Evolutionary conservation across 2,888 invertebrate genomes (phyloP), one percentile per base, ranked within the genome.

Genomic region (Odontomyia ornata): DNA sequence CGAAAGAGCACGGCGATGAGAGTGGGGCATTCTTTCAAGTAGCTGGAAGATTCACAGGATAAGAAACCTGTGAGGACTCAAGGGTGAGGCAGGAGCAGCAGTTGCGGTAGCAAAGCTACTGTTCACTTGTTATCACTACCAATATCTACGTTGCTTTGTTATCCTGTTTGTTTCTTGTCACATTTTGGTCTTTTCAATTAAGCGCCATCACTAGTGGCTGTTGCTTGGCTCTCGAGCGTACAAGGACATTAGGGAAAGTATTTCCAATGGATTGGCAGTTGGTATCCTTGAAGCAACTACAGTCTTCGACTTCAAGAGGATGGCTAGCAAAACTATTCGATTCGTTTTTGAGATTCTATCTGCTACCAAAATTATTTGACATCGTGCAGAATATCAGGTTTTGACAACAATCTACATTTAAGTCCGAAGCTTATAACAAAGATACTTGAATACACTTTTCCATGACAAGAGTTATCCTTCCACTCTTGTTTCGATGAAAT

Each of bases 181-280:
- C 18, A 5, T 18, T 69, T 46, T 23, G 21, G 4, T 27, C 46
- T 15, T 46, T 69, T 47, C 23, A 23, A 7, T 18, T 56, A 18
- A 43, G 7, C 13, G 65, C 11, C 36, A 18, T 65, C 5, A 21
- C n/a, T 15, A 65, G 18, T 28, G 71, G 47, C 23, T 57, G 73
- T 25, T 25, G 60, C 30, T 67, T 36, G 23, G 43, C 25, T 25
- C 47, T 72, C 28, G 30, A 52, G 72, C 28, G 57, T 36, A 15
- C 73, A 73, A 73, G 73, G 73, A 73, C 73, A 73, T 46, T 9
- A 60, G 73, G 4, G 73, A 73, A 73, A 73, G 73, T 73, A 43
- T 73, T 60, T 23, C 21, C 25, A 21, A 30, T n/a, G 11, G 23
- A 73, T 73, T 13, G 23, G 60, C 30, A 60, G 21, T 43, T 72